Evolutionary conservation across 1,140 invertebrate genomes (phyloP).

Genomic region (Cherax quadricarinatus): DNA sequence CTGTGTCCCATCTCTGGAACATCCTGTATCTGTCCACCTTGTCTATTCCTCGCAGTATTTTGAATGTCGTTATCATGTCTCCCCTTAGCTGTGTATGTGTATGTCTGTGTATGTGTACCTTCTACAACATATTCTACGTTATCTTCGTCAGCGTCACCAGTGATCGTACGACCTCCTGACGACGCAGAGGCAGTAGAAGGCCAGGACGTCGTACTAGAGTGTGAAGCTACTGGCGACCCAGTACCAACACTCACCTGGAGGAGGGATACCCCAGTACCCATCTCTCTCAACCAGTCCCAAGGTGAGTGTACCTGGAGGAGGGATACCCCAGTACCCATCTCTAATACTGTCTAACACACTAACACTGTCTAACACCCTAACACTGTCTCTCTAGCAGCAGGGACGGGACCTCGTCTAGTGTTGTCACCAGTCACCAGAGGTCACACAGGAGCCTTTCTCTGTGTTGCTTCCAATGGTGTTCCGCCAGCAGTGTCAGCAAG

Average conservation of each 20-base stretch:
- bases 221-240: constrained; percentile 8
- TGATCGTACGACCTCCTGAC: not conserved
- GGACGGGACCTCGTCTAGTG: constrained; percentile 21
- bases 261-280: not conserved
- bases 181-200: constrained; percentile 12
- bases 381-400: constrained; percentile 2
- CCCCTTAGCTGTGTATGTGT: no score
- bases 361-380: not conserved
- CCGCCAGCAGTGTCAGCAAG: constrained; percentile 87
- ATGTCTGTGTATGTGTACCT: no score
- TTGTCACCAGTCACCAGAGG: constrained; percentile 49
- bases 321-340: not conserved
- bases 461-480: constrained; percentile 77
- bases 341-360: no score
- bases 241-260: not conserved
- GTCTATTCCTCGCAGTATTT: no score
- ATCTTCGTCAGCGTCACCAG: not conserved
- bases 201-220: not conserved
- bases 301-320: not conserved
- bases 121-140: no score
- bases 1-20: no score
- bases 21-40: no score
- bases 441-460: constrained; percentile 64
- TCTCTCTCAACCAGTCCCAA: not conserved
- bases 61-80: no score